A percentile compares a stretch with the other conserved stretches of the same genome.
phyloP scores from a whole-genome alignment of 2,797 vertebrate genomes.

The Tympanoctomys barrerae region DNA sequence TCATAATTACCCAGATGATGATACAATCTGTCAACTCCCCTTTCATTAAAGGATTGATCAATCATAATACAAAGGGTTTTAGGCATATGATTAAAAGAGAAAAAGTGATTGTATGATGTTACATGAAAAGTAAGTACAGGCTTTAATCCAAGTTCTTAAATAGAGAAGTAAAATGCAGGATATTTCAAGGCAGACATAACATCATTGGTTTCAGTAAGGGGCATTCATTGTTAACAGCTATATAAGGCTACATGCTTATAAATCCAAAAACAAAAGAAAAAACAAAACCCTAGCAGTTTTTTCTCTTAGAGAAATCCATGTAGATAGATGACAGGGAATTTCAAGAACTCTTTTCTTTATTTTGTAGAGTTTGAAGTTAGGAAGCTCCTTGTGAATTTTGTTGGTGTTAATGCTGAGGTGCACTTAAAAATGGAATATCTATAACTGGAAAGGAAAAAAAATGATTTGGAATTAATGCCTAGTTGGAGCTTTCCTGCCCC shows the following conservation, averaged over 20 bases:
- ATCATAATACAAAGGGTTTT: background rate
- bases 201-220: background rate
- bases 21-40: constrained; percentile 38
- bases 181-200: background rate
- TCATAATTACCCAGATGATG: constrained; percentile 46
- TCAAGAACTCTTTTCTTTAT: background rate
- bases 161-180: background rate
- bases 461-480: background rate
- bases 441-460: background rate
- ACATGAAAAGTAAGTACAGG: background rate
- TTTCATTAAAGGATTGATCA: constrained; percentile 51
- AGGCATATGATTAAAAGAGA: background rate
- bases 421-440: background rate
- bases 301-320: background rate
- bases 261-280: background rate
- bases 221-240: background rate
- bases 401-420: background rate
- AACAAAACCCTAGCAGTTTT: background rate
- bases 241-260: background rate
- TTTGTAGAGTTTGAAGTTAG: background rate
- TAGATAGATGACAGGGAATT: background rate
- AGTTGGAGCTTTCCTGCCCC: background rate
- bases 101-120: background rate
- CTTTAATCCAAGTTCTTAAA: constrained; percentile 1
- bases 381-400: background rate